phyloP scores from a whole-genome alignment of 2,797 vertebrate genomes.

The Discoglossus pictus region DNA sequence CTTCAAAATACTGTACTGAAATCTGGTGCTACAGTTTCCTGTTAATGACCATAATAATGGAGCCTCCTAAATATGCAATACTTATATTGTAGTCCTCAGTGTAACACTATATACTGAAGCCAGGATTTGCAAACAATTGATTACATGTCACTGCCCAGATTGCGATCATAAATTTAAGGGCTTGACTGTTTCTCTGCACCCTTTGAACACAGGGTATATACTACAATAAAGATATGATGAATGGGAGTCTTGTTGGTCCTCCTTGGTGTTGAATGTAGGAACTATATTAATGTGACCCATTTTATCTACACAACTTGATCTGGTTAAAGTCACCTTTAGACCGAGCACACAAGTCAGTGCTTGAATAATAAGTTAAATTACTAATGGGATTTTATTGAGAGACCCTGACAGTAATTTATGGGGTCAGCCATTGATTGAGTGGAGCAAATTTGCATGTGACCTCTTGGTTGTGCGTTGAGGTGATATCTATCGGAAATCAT shows the following conservation, averaged over 20 bases:
- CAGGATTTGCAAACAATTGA: no score
- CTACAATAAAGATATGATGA: slow-evolving; percentile 14
- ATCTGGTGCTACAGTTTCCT: no score
- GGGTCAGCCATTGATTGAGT: slow-evolving; percentile 40
- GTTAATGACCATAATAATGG: no score
- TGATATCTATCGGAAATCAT: slow-evolving; percentile 36
- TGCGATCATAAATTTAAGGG: slow-evolving; percentile 2
- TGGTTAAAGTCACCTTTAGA: no score
- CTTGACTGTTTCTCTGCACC: not conserved
- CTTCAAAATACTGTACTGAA: no score
- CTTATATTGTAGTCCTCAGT: no score
- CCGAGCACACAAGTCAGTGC: slow-evolving; percentile 1
- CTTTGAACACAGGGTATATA: slow-evolving; percentile 5
- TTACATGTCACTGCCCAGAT: no score
- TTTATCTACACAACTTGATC: no score
- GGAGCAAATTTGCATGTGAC: slow-evolving; percentile 42
- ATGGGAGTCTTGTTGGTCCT: slow-evolving; percentile 9
- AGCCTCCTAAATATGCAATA: no score
- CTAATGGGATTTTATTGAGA: slow-evolving; percentile 26
- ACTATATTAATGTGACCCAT: no score
- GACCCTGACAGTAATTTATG: slow-evolving; percentile 34
- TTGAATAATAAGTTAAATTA: slow-evolving; percentile 32
- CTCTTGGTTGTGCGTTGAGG: slow-evolving; percentile 15
- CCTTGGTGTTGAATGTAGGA: not conserved
- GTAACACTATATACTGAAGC: no score